Base-by-base conservation (phyloP, 2,113 vertebrate genomes). In the Scomber colias region DNA sequence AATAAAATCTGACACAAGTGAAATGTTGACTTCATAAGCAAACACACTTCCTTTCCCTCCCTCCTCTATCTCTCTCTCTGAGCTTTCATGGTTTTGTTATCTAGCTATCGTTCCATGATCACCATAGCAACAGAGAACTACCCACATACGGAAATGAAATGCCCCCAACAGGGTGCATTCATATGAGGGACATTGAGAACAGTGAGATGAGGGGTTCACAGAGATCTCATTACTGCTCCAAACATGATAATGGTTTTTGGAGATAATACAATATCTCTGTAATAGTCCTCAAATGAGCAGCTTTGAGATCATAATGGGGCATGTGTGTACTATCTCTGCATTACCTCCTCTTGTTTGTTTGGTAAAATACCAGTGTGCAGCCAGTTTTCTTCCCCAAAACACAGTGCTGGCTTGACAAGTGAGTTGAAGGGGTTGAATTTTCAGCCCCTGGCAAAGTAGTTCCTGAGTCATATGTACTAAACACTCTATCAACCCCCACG, bases 41-140 rank as follows among this genome's bases (percentile, higher is more conserved):
- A 40, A 40, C 35, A 40, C 9, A 9, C 35, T 2, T 9, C 35
- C 35, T 40, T 7, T 40, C 35, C 35, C 35, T 40, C 6, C 35
- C 48, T 17, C 31, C 19, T 45, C 30, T 55, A 31, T 17, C 13
- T 45, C 44, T 51, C 46, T 51, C 46, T 40, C 11, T 11, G 17
- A 24, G 31, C 15, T 35, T 66, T n/a, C 51, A 44, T 27, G 4
- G 3, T 21, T 57, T 50, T 68, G 13, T 48, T 59, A 46, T 45
- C 24, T 59, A 5, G 61, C 44, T 72, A 51, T 11, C 14, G 64
- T n/a, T 48, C 7, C 35, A 40, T 40, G 49, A 54, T 81, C 40
- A 35, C 56, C 69, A 57, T 80, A 73, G 75, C 59, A 77, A 87
- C 79, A 57, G 60, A 65, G 78, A 61, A 19, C 35, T 72, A 48